Evolutionary conservation across 2,113 vertebrate genomes (phyloP).

Genomic region (Pelusios castaneus): DNA sequence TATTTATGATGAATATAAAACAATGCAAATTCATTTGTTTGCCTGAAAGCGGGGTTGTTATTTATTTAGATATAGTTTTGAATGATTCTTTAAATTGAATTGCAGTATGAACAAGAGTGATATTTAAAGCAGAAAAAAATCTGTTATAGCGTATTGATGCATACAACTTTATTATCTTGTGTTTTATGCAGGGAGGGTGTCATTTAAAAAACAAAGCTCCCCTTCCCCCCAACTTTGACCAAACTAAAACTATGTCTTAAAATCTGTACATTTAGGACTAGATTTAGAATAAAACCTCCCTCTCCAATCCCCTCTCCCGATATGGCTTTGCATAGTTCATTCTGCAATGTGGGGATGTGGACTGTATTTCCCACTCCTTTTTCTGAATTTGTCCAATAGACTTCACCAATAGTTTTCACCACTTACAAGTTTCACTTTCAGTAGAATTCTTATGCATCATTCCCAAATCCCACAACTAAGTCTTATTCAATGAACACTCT

Average conservation of each 20-base stretch:
- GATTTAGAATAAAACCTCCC: neutral
- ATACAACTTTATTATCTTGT: conserved; percentile 12
- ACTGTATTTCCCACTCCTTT: neutral
- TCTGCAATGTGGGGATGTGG: neutral
- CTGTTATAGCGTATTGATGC: conserved; percentile 26
- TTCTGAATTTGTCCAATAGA: neutral
- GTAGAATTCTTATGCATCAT: neutral
- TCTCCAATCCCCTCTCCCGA: neutral
- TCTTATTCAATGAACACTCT: neutral
- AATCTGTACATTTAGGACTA: neutral
- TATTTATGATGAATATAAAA: conserved; percentile 88
- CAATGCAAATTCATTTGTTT: conserved; percentile 87
- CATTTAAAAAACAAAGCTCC: neutral
- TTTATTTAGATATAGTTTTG: conserved; percentile 84
- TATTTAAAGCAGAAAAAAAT: conserved; percentile 70
- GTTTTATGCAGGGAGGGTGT: conserved; percentile 7
- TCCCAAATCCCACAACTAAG: neutral
- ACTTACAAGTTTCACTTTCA: neutral
- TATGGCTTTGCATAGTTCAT: neutral
- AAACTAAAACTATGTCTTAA: neutral
- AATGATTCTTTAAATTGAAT: conserved; percentile 77
- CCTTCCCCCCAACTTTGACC: conserved; percentile 7
- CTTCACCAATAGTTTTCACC: neutral
- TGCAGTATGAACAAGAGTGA: conserved; percentile 57
- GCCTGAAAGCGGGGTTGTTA: conserved; percentile 84